These are phyloP conservation scores for Hexactinellida sp. DNA, from an alignment of 37 sponge, comb jelly and placozoan genomes.

Conservation along the genomic window DNA sequence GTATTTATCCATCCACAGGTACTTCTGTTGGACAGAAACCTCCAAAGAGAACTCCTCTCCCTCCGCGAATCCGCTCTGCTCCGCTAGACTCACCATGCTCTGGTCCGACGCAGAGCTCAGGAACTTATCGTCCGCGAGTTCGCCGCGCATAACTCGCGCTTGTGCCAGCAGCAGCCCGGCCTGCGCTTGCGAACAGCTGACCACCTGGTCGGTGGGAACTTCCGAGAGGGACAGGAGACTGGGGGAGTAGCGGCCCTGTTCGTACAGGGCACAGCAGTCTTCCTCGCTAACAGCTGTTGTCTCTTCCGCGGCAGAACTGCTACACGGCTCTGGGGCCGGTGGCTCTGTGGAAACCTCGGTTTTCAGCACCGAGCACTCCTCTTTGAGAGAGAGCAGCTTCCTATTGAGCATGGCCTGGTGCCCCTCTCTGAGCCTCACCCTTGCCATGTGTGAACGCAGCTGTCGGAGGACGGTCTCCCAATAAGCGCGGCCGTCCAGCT, in stretches of 20 bases:
- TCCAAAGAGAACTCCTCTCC: slow-evolving; percentile 82
- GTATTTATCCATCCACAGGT: slow-evolving; percentile 89
- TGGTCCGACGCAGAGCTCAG: background rate
- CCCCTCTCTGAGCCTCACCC: slow-evolving; percentile 59
- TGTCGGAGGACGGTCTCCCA: slow-evolving; percentile 76
- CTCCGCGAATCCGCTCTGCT: slow-evolving; percentile 53
- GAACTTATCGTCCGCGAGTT: background rate
- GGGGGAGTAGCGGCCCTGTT: slow-evolving; percentile 57
- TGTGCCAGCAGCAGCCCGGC: background rate
- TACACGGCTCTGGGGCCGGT: background rate
- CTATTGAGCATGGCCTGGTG: slow-evolving; percentile 79
- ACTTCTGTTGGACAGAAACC: slow-evolving; percentile 42
- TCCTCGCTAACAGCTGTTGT: background rate
- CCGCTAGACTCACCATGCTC: slow-evolving; percentile 16
- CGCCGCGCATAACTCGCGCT: background rate
- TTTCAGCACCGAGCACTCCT: slow-evolving; percentile 19
- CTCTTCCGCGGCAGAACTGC: background rate
- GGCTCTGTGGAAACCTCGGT: background rate
- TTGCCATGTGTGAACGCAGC: slow-evolving; percentile 72
- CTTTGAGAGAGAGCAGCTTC: slow-evolving; percentile 56
- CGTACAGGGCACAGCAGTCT: slow-evolving; percentile 22
- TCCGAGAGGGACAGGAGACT: slow-evolving; percentile 44
- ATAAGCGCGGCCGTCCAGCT: slow-evolving; percentile 32
- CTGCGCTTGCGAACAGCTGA: background rate
- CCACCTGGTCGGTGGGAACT: slow-evolving; percentile 29